phyloP scores from a whole-genome alignment of 2,797 vertebrate species.

The Microhierax caerulescens region DNA sequence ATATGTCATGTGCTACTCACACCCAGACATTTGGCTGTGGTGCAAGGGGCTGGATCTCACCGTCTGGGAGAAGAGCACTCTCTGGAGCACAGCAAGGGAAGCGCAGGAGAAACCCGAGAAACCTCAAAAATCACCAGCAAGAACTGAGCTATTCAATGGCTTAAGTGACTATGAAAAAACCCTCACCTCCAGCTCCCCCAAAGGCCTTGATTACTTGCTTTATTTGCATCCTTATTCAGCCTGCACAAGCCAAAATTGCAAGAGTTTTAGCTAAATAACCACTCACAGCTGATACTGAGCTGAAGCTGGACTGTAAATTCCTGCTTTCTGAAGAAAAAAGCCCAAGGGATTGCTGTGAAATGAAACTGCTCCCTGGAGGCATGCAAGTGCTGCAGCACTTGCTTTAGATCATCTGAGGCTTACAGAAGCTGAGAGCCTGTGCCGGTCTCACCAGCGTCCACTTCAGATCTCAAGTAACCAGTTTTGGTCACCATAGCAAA shows the following conservation, averaged over 20 bases:
- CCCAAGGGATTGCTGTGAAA: not conserved
- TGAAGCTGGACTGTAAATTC: not conserved
- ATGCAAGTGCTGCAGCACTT: not conserved
- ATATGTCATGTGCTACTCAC: not conserved
- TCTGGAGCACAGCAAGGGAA: constrained; percentile 60
- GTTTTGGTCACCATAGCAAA: not conserved
- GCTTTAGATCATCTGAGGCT: not conserved
- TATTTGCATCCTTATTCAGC: not conserved
- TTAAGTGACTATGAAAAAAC: not conserved
- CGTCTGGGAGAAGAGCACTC: constrained; percentile 47
- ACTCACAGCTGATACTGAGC: not conserved
- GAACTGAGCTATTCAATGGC: not conserved
- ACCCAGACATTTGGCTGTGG: not conserved
- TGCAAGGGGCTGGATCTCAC: not conserved
- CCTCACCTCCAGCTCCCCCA: not conserved
- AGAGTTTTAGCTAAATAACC: not conserved
- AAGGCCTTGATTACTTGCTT: not conserved
- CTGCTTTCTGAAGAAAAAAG: not conserved
- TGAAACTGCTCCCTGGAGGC: not conserved
- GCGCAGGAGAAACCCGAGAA: not conserved
- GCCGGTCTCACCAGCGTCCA: not conserved
- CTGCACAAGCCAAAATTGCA: not conserved
- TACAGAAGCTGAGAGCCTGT: not conserved
- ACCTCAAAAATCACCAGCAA: not conserved
- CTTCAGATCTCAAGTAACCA: not conserved